A percentile compares a stretch with the other conserved stretches of the same genome.
Evolutionary conservation across 2,113 vertebrate genomes (phyloP).

Genomic region (Rhagologus leucostigma): DNA sequence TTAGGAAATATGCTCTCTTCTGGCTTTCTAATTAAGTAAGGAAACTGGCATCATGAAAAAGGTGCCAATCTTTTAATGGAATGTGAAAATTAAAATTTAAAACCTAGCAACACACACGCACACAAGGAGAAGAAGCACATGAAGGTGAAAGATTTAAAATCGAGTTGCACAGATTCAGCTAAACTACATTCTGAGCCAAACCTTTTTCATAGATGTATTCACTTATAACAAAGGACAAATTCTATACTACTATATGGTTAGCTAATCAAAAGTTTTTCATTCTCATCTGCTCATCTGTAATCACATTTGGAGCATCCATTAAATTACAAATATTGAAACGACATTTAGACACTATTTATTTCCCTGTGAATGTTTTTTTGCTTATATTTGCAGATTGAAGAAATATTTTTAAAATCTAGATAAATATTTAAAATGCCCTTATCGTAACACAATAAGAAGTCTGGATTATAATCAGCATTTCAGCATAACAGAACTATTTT

Average conservation of each 20-base stretch:
- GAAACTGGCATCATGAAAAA: neutral
- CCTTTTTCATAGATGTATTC: neutral
- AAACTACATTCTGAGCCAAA: neutral
- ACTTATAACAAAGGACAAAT: neutral
- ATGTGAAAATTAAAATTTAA: slow-evolving; percentile 13
- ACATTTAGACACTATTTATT: neutral
- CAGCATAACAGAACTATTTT: neutral
- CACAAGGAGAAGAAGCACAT: neutral
- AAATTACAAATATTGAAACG: neutral
- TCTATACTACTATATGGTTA: neutral
- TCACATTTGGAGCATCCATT: neutral
- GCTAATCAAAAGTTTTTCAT: neutral
- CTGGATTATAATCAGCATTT: neutral
- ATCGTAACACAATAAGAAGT: neutral
- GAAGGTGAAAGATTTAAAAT: neutral
- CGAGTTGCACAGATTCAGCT: neutral
- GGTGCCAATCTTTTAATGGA: neutral
- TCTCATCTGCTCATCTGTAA: neutral
- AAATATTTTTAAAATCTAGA: neutral
- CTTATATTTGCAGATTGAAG: neutral
- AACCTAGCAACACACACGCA: neutral
- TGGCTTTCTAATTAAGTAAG: neutral
- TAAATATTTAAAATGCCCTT: neutral
- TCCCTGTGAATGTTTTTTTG: neutral
- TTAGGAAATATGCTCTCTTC: neutral